Evolutionary conservation across 1,140 invertebrate genomes (phyloP).

Genomic region (Conopomorpha cramerella): DNA sequence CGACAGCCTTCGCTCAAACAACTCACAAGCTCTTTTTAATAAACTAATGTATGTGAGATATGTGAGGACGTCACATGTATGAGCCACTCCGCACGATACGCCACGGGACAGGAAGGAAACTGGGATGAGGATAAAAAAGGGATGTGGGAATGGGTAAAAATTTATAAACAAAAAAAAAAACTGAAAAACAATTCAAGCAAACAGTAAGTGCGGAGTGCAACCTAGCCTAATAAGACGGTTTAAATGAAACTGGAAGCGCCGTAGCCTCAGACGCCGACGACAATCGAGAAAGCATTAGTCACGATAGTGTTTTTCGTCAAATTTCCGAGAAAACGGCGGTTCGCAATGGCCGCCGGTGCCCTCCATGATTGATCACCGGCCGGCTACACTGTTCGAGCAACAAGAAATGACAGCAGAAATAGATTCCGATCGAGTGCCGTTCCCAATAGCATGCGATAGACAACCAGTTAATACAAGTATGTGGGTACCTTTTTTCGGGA

Average conservation of each 20-base stretch:
- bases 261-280: too few relatives aligned
- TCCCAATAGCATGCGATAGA: neutral
- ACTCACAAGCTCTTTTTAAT: too few relatives aligned
- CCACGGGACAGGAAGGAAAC: neutral
- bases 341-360: conserved; percentile 24
- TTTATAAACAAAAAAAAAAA: neutral
- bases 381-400: conserved; percentile 19
- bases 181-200: neutral
- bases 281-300: conserved; percentile 7
- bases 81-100: neutral
- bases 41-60: too few relatives aligned
- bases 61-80: neutral
- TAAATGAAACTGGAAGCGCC: too few relatives aligned
- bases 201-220: neutral
- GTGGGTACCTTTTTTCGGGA: conserved; percentile 94
- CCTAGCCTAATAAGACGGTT: too few relatives aligned
- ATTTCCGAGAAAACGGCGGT: conserved; percentile 24
- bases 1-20: too few relatives aligned
- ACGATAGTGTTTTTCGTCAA: conserved; percentile 26
- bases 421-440: neutral
- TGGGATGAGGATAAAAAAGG: neutral
- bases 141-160: neutral
- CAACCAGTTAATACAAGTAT: neutral
- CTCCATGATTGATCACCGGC: conserved; percentile 45
- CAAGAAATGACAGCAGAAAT: conserved; percentile 21